Base-by-base conservation (phyloP, 2,888 invertebrate genomes). In the Anarsia innoxiella region DNA sequence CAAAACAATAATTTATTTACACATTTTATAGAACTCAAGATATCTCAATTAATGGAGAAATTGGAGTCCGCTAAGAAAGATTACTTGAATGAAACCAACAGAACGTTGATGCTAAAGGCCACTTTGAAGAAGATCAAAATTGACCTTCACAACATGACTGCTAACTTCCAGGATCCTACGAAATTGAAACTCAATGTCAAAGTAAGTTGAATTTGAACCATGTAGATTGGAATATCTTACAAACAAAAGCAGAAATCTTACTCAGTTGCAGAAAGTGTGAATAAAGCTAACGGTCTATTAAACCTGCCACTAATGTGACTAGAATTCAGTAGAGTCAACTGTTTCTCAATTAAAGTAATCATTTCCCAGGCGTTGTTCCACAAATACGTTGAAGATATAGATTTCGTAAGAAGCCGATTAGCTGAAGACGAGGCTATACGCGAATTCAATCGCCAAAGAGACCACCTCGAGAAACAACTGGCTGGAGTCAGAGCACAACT, bases 81-180 rank as follows among this genome's bases (percentile, higher is more conserved):
- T 54, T 87, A 91, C 40, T 79, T 90, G 36, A 82, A 86, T 5
- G 93, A 93, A 70, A 78, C 89, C 0, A 78, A 86, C 23, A 85
- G 88, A 26, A 89, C 89, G 35, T 77, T 88, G 40, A 85, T 86
- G 0, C 83, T 89, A 34, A 88, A 90, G 47, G 88, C 87, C 40
- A 85, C 90, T 0, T 65, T 95, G 23, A 89, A 90, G 50, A 89
- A 89, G 55, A 92, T 97, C 45, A 90, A 93, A 66, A 90, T 91
- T 31, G 96, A 96, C 55, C 86, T 97, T 34, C 92, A 93, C 56
- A 88, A 92, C 45, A 90, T 93, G 60, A 92, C 94, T 3, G 90
- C 90, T 0, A 88, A 91, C 45, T 89, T 95, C 28, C 93, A 94
- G 62, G 91, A 95, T 50, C 91, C 93, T 0, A 88, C 67, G 63